These are phyloP conservation scores for Macrotrachela quadricornifera DNA, from an alignment of 1,140 invertebrate species.

Conservation along the genomic window DNA sequence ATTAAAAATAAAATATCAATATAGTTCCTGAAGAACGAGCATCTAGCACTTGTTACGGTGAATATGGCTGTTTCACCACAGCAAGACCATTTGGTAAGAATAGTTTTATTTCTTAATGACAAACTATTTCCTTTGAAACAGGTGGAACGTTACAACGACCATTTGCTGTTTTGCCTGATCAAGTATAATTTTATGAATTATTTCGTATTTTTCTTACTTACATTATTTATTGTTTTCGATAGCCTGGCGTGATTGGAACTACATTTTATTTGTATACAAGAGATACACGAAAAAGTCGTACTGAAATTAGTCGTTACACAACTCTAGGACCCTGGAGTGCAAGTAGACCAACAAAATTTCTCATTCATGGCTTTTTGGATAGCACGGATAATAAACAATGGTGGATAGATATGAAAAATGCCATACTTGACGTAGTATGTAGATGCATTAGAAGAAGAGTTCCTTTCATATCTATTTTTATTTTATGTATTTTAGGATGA, in stretches of 20 bases:
- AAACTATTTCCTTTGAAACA: too few species aligned
- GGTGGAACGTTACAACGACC: constrained; percentile 7
- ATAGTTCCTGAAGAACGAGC: too few species aligned
- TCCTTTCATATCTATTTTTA: neutral
- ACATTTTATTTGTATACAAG: constrained; percentile 1
- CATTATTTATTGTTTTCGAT: neutral
- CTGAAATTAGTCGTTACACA: constrained; percentile 29
- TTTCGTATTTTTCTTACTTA: too few species aligned
- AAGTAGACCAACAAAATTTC: constrained; percentile 44
- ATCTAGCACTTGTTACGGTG: constrained; percentile 46
- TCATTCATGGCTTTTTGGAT: constrained; percentile 70
- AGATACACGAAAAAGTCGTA: neutral
- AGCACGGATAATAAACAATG: constrained; percentile 12
- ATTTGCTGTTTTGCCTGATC: constrained; percentile 1
- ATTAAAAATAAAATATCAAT: too few species aligned
- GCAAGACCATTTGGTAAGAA: constrained; percentile 53
- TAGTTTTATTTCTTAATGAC: too few species aligned
- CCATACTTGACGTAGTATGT: constrained; percentile 1
- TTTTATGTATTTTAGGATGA: neutral
- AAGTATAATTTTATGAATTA: too few species aligned
- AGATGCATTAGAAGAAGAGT: too few species aligned
- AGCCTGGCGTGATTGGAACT: neutral
- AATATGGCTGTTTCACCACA: constrained; percentile 77
- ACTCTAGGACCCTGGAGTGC: constrained; percentile 12
- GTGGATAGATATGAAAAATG: constrained; percentile 16